These are phyloP conservation scores for Morone chrysops DNA, from an alignment of 2,113 vertebrate genomes.

Conservation along the genomic window DNA sequence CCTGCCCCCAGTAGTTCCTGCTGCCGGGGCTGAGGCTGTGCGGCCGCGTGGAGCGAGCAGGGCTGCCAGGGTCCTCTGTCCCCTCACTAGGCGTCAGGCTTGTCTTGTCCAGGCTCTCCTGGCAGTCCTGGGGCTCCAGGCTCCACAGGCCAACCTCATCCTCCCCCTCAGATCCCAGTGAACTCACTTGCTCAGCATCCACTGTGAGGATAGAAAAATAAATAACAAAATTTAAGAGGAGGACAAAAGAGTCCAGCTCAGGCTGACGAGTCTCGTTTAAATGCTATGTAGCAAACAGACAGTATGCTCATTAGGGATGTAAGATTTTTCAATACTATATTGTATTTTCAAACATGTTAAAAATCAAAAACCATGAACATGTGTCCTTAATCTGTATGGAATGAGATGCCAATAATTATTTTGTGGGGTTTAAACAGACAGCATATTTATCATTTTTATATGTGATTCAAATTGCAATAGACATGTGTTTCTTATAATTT, in stretches of 20 bases:
- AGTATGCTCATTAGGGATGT: background rate
- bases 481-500: conserved; percentile 37
- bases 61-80: conserved; percentile 80
- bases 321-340: background rate
- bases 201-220: conserved; percentile 58
- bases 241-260: background rate
- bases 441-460: background rate
- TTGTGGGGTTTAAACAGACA: conserved; percentile 2
- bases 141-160: conserved; percentile 84
- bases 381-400: background rate
- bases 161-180: conserved; percentile 84
- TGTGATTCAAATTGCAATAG: background rate
- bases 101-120: conserved; percentile 81
- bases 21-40: conserved; percentile 77
- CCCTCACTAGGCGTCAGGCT: conserved; percentile 83
- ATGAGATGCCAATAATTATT: conserved; percentile 1
- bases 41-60: conserved; percentile 53
- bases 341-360: background rate
- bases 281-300: background rate
- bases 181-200: conserved; percentile 75
- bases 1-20: conserved; percentile 74
- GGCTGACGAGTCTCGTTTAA: background rate
- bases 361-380: conserved; percentile 5
- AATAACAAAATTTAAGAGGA: background rate
- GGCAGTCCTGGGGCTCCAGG: conserved; percentile 80